Evolutionary conservation across 2,113 vertebrate genomes (phyloP), one percentile per base, ranked within the genome.

Genomic region (Pangasianodon hypophthalmus): DNA sequence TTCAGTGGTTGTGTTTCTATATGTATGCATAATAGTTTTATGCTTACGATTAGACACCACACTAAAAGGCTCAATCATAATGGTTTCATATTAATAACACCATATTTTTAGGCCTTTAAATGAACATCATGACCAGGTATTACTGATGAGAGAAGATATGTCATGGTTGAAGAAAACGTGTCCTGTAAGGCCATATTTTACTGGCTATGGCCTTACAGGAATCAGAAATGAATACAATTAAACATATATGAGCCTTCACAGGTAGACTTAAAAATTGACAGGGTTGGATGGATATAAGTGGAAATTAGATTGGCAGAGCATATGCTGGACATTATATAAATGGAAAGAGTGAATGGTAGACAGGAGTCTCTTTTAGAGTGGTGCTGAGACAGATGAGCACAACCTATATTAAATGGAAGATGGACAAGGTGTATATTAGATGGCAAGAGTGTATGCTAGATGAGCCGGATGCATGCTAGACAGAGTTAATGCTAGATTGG

Each of bases 401-500:
- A 29, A 41, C 21, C 52, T 83, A 56, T 58, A 58, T 56, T 56
- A 83, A 84, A 84, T 44, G 4, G 82, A 44, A 84, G 32, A 62
- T 62, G 37, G 82, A 62, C 37, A 84, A 44, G 56, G 54, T 41
- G 21, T 44, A 67, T 50, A 69, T 85, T 32, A 67, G 41, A 85
- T 69, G 10, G 41, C 11, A 48, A 50, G 6, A 18, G 26, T 85
- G 14, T 21, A 62, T 16, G 19, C 32, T 58, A 58, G 18, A 83
- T 62, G 11, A 54, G 79, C 50, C 29, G 32, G 79, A 81, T 81
- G 75, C 29, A 83, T 83, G 82, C 82, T 60, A 62, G 56, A 84
- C 56, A 84, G 82, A 84, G 37, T 60, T 84, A 60, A 62, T 84
- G 82, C 56, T 84, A 44, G 19, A 69, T 10, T 69, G 5, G 56